Evolutionary conservation across 2,113 vertebrate genomes (phyloP).

Genomic region (Helogale parvula): DNA sequence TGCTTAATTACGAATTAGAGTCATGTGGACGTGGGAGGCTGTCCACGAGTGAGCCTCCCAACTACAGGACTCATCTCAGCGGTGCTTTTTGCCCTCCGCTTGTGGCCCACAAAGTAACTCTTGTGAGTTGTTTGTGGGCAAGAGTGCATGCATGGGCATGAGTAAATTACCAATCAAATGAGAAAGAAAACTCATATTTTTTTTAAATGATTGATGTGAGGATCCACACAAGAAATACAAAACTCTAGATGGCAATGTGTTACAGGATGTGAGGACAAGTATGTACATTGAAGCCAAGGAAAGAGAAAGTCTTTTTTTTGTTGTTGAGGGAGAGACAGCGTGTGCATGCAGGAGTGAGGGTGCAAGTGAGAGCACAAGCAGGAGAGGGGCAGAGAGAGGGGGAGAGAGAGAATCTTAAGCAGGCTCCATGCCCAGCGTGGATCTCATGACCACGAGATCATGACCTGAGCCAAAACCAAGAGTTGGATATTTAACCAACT

Average conservation of each 20-base stretch:
- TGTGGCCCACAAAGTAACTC: not conserved
- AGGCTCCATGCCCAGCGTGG: no score
- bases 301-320: not conserved
- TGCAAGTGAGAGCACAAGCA: not conserved
- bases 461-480: no score
- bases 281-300: not conserved
- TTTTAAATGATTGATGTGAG: not conserved
- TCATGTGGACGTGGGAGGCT: not conserved
- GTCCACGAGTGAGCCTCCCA: not conserved
- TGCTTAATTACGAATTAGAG: not conserved
- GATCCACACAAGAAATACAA: not conserved
- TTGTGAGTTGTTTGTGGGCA: not conserved
- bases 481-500: no score
- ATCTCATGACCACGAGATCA: no score
- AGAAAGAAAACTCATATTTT: not conserved
- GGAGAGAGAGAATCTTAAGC: no score
- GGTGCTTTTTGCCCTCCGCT: not conserved
- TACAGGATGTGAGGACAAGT: no score
- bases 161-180: not conserved
- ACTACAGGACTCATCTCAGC: rapidly evolving
- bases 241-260: not conserved
- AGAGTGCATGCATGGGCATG: no score
- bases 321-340: no score
- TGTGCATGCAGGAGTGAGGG: no score
- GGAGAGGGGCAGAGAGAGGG: not conserved